Evolutionary conservation across 2,888 invertebrate genomes (phyloP), one percentile per base, ranked within the genome.

Genomic region (Macropis europaea): DNA sequence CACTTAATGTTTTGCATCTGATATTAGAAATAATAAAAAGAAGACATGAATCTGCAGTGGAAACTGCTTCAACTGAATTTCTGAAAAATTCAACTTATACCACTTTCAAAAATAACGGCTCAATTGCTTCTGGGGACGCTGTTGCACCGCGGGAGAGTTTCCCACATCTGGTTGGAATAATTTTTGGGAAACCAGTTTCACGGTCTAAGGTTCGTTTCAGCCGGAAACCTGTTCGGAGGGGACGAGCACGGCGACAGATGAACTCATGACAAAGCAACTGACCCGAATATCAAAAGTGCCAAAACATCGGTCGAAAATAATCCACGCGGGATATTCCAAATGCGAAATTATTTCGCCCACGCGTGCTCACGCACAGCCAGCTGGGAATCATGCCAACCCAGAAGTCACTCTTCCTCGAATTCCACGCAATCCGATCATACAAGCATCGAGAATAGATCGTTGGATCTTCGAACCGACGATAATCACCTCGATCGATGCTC

Each of bases 321-420:
- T 79, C 47, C 26, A 19, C 19, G 45, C 5, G 50, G 4, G 69
- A 71, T 72, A 73, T 56, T 63, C 67, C 56, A 76, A 77, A 79
- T 57, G 67, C 62, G 72, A 76, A 76, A 82, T 81, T 69, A 61
- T 80, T 73, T 69, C 80, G 75, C 63, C 69, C 63, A 70, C 68
- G 73, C 68, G 63, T 71, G 30, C 50, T 61, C 60, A 54, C 56
- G 52, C 60, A 52, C 42, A 69, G 68, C 59, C 78, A 71, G 64
- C 40, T 80, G 81, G 82, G 81, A 77, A 9, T 68, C 45, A 17
- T 59, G 81, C 81, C 82, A 82, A 82, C 71, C 62, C 50, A 64
- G 56, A 42, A 59, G 36, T 54, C 34, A 38, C 71, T 71, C 68
- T 80, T 72, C 74, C 72, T 43, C 71, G 73, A 80, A 80, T 79